These are phyloP conservation scores for Chloropsis hardwickii DNA, from an alignment of 2,113 vertebrate genomes.

Conservation along the genomic window DNA sequence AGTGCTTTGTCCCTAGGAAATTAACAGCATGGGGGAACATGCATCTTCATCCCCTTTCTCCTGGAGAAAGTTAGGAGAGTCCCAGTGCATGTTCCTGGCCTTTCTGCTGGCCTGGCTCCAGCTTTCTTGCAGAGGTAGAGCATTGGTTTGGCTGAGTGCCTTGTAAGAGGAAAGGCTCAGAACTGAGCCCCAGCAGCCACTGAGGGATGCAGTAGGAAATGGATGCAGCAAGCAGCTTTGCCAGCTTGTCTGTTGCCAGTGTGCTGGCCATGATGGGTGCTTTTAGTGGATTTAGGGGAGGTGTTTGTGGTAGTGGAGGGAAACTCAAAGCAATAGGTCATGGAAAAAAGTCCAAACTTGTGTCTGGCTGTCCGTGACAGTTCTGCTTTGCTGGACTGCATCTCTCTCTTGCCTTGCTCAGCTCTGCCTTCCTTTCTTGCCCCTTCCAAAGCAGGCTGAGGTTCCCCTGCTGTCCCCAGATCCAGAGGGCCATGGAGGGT, in stretches of 20 bases:
- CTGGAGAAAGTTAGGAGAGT: neutral
- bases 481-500: neutral
- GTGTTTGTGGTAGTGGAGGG: neutral
- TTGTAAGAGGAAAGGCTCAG: neutral
- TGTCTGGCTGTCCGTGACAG: neutral
- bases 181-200: neutral
- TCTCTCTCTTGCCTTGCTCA: neutral
- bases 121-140: neutral
- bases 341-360: neutral
- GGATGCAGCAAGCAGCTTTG: neutral
- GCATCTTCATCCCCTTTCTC: neutral
- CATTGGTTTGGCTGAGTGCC: neutral
- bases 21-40: neutral
- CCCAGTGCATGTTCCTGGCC: neutral
- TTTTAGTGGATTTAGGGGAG: neutral
- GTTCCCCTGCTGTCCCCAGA: neutral
- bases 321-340: neutral
- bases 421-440: neutral
- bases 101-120: neutral
- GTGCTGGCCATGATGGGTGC: neutral
- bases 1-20: neutral
- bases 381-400: neutral
- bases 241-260: neutral
- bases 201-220: neutral
- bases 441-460: neutral